A percentile compares a stretch with the other conserved stretches of the same genome.
These are phyloP conservation scores for Tapera naevia DNA, from an alignment of 2,797 vertebrate species.

Conservation along the genomic window DNA sequence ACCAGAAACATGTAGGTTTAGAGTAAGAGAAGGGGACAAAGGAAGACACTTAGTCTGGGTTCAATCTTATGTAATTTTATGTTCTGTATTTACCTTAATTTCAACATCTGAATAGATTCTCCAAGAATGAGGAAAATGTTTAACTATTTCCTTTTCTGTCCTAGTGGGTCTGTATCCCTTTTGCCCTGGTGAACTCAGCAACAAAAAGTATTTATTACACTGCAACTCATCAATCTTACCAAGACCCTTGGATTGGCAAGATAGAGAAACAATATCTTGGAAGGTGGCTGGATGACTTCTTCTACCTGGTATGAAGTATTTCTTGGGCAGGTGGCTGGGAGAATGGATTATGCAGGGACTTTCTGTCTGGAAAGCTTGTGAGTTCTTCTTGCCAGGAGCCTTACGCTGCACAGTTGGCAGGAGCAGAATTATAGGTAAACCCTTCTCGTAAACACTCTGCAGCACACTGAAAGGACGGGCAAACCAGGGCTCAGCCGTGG, in stretches of 20 bases:
- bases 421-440: not conserved
- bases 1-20: not conserved
- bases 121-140: not conserved
- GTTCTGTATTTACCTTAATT: not conserved
- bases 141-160: not conserved
- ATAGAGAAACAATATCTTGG: slow-evolving; percentile 71
- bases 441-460: not conserved
- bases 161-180: slow-evolving; percentile 83
- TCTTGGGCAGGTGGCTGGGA: not conserved
- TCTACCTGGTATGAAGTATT: slow-evolving; percentile 64
- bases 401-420: not conserved
- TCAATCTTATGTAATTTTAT: not conserved
- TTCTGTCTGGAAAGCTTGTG: not conserved
- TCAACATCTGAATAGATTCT: not conserved
- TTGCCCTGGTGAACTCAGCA: slow-evolving; percentile 79
- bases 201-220: slow-evolving; percentile 80
- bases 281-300: slow-evolving; percentile 77
- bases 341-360: accelerated
- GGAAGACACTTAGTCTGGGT: not conserved
- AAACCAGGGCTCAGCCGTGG: not conserved
- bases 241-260: slow-evolving; percentile 78
- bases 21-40: not conserved
- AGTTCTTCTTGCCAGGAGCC: not conserved
- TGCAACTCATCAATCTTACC: slow-evolving; percentile 70
- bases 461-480: not conserved